phyloP scores from a whole-genome alignment of 2,888 invertebrate species.

The Sminthurinus aureus region DNA sequence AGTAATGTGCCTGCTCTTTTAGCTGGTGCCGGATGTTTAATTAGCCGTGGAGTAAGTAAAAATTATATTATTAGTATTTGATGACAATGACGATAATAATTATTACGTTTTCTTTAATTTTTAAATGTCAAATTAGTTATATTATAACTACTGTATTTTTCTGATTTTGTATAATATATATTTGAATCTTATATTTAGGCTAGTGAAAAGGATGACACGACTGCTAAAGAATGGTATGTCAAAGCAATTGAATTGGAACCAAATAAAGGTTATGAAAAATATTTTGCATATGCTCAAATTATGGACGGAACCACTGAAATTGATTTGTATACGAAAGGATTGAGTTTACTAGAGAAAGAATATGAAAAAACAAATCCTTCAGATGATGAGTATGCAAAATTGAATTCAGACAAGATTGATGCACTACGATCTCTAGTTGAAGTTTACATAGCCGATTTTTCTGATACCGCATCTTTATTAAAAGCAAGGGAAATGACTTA shows the following conservation, averaged over 20 bases:
- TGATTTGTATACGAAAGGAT: constrained; percentile 24
- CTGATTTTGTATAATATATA: no score
- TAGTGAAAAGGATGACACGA: constrained; percentile 16
- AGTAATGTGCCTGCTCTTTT: constrained; percentile 27
- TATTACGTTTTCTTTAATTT: neutral
- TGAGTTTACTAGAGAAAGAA: constrained; percentile 19
- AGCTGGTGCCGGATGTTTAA: constrained; percentile 28
- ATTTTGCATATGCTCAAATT: constrained; percentile 36
- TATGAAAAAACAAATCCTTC: neutral
- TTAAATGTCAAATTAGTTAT: neutral
- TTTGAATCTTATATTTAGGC: constrained; percentile 23
- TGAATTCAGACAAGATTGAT: constrained; percentile 32
- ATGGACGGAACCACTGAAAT: constrained; percentile 11
- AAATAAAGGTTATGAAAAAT: constrained; percentile 35
- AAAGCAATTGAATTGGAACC: constrained; percentile 41
- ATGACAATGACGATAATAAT: neutral
- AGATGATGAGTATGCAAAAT: constrained; percentile 19
- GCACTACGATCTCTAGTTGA: constrained; percentile 29
- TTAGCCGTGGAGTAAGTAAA: constrained; percentile 15
- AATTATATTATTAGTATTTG: no score
- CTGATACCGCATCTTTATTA: constrained; percentile 5
- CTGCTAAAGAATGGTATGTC: constrained; percentile 32
- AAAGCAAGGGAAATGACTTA: constrained; percentile 32
- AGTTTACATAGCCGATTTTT: constrained; percentile 24
- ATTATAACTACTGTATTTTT: neutral